Evolutionary conservation across 2,113 vertebrate genomes (phyloP).

Genomic region (Argyrosomus japonicus): DNA sequence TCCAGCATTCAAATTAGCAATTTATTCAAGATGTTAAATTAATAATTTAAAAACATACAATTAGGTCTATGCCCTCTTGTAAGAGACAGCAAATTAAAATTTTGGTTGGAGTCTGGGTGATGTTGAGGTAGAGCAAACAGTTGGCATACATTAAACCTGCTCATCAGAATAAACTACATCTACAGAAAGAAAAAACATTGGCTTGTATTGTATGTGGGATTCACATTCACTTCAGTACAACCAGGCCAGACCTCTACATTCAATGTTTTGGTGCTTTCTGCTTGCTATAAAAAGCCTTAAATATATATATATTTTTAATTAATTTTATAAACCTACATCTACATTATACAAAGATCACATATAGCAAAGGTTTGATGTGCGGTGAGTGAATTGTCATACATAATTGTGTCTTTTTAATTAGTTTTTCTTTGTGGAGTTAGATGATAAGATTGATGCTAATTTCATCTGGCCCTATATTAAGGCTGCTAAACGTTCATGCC

Average conservation of each 20-base stretch:
- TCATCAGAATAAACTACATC: no score
- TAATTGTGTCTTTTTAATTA: background rate
- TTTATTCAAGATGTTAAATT: background rate
- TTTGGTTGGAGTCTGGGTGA: background rate
- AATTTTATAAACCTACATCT: background rate
- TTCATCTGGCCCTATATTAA: background rate
- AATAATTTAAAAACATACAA: background rate
- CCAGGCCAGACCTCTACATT: conserved; percentile 1
- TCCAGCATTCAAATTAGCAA: background rate
- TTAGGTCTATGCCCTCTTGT: background rate
- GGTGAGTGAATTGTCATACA: background rate
- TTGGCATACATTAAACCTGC: no score
- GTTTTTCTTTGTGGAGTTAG: background rate
- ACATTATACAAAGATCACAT: background rate
- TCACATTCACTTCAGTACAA: background rate
- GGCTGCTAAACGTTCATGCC: background rate
- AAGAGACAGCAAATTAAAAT: background rate
- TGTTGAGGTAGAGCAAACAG: background rate
- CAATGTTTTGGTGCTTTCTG: background rate
- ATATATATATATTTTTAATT: no score
- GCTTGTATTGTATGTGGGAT: background rate
- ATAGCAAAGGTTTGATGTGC: background rate
- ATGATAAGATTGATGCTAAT: conserved; percentile 8
- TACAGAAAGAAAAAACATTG: background rate
- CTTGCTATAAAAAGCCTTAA: background rate